Conservation (phyloP, 2,797 vertebrate genomes). For the Poecilia velifera region DNA sequence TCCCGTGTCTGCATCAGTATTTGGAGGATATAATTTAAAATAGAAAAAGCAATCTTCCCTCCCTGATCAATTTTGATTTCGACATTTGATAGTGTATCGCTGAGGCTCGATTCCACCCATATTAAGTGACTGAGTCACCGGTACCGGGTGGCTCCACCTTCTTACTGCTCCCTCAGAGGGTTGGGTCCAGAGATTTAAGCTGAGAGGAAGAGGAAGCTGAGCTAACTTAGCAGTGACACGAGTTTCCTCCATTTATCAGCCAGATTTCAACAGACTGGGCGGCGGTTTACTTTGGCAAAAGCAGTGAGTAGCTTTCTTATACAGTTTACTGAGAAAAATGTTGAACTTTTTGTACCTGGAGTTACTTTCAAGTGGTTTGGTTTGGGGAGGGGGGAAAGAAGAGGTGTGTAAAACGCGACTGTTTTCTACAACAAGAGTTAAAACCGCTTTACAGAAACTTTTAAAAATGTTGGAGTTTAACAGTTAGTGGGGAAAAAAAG, state of each 20-base stretch:
- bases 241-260: neutral
- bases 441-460: neutral
- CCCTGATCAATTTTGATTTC: neutral
- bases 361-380: neutral
- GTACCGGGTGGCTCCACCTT: conserved; percentile 65
- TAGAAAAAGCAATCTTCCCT: neutral
- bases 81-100: conserved; percentile 7
- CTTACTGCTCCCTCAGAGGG: conserved; percentile 54
- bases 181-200: conserved; percentile 47
- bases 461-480: neutral
- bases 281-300: neutral
- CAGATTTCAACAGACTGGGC: neutral
- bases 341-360: too few relatives aligned
- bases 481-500: fast-evolving
- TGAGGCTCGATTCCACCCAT: conserved; percentile 28
- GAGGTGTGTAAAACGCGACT: neutral
- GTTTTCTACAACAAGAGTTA: neutral
- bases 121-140: conserved; percentile 21
- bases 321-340: neutral
- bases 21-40: neutral
- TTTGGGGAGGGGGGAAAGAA: neutral
- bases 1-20: neutral
- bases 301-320: conserved; percentile 15
- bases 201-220: conserved; percentile 57
- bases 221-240: conserved; percentile 1